Conservation (phyloP, 2,113 vertebrate species). For the Callipepla squamata region DNA sequence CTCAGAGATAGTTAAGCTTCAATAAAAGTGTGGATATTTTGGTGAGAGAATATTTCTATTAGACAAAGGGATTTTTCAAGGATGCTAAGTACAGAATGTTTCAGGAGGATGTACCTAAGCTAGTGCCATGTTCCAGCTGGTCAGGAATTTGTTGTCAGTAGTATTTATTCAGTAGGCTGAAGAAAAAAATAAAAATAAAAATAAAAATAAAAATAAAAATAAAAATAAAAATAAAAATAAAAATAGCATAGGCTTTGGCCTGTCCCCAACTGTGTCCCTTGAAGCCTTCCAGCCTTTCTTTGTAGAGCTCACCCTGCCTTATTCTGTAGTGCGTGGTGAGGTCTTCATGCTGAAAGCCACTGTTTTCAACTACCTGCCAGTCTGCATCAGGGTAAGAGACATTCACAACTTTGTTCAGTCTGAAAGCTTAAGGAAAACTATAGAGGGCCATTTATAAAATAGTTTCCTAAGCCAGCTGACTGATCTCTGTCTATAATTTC, state of each 20-base stretch:
- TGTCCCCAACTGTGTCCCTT: conserved; percentile 78
- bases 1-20: not conserved
- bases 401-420: too few species aligned
- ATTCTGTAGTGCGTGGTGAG: conserved; percentile 90
- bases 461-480: too few species aligned
- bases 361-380: conserved; percentile 82
- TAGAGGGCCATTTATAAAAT: too few species aligned
- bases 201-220: not conserved
- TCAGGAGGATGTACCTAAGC: not conserved
- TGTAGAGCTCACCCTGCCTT: conserved; percentile 87
- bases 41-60: not conserved
- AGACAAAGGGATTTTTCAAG: not conserved
- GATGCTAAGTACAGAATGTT: not conserved
- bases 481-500: too few species aligned
- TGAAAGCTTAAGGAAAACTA: too few species aligned
- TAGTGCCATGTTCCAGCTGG: accelerated
- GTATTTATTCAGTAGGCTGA: not conserved
- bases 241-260: conserved; percentile 81
- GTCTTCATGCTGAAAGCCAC: conserved; percentile 86
- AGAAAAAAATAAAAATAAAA: not conserved
- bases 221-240: not conserved
- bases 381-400: conserved; percentile 86
- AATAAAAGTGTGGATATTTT: not conserved
- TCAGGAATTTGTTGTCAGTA: not conserved
- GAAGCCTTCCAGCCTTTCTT: conserved; percentile 92